Base-by-base conservation (phyloP, 2,797 vertebrate genomes). In the Cyprinodon diabolis region DNA sequence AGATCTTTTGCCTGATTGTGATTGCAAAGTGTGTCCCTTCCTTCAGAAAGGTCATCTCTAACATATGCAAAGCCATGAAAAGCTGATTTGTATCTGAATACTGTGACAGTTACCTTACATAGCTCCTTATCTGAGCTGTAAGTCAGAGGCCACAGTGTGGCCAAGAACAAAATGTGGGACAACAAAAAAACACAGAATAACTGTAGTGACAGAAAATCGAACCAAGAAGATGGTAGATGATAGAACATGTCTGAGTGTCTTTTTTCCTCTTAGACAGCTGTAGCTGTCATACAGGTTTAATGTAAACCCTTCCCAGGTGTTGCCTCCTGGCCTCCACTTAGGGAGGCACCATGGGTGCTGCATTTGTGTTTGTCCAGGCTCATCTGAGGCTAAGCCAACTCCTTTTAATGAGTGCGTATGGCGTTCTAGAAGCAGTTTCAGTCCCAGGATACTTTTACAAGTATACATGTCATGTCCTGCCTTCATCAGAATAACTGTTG, bases 291-390 rank as follows among this genome's bases (percentile, higher is more conserved):
- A 63, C 70, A 21, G 7, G 60, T 66, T 83, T 91, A 87, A 91
- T 82, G 78, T 68, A 83, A 23, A 82, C 54, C 37, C 70, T 69
- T 83, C 84, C 85, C 89, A 92, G 91, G 91, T 92, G 91, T 91
- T 90, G 84, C 89, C 85, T 88, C 85, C 80, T 72, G 80, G 89
- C 80, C 75, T 80, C 73, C 54, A 43, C 72, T 19, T 17, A 68
- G 35, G 69, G 72, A 69, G 65, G 60, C 71, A 75, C 25, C 21
- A 72, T 54, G 66, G 73, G 73, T 30, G 71, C 19, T 19, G 49
- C 77, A 65, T 81, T 81, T 78, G 9, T 58, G 43, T 57, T 47
- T 60, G 58, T 67, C 63, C 57, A 45, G 25, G 70, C 14, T 58
- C 76, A 73, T 85, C 79, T 81, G 68, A 54, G 62, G n/a, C 63